Evolutionary conservation across 2,888 invertebrate genomes (phyloP), one percentile per base, ranked within the genome.

Genomic region (Venusia cambrica): DNA sequence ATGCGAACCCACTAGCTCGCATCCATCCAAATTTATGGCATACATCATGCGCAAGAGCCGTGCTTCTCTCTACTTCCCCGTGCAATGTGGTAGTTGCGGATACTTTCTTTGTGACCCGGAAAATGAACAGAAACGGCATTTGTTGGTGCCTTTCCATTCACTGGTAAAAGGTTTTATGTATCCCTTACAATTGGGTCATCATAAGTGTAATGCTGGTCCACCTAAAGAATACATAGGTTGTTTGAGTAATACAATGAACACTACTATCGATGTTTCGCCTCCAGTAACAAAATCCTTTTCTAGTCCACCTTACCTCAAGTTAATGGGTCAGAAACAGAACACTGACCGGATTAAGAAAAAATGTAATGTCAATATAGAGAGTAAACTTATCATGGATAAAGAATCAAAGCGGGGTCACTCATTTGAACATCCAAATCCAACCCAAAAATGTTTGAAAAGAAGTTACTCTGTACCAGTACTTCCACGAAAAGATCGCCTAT

Each of bases 91-190:
- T 19, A 16, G 29, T 19, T 38, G 33, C 17, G 19, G 24, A 0
- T 33, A 8, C 16, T 25, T 38, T 33, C 8, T 33, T n/a, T 29
- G 38, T 25, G 38, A 38, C 18, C 20, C 24, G 12, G 13, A 38
- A 10, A 33, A 18, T 17, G 15, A 4, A 6, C 31, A 20, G 18
- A 33, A 29, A 33, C 15, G 8, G 3, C 17, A 18, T 26, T 14
- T 38, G 8, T 33, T 11, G n/a, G 38, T 29, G n/a, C 38, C 33
- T 6, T 38, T 38, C 5, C 38, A 38, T 25, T 29, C 38, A 7
- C 24, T 29, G 25, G 27, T 18, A 4, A 38, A 29, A 5, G 20
- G 33, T 16, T 13, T 11, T n/a, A 29, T 38, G 12, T 38, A 28
- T 28, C 12, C 29, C 7, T 33, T 33, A 11, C 29, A 24, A 13